These are phyloP conservation scores for Toxotes jaculatrix DNA, from an alignment of 2,113 vertebrate genomes.

Conservation along the genomic window DNA sequence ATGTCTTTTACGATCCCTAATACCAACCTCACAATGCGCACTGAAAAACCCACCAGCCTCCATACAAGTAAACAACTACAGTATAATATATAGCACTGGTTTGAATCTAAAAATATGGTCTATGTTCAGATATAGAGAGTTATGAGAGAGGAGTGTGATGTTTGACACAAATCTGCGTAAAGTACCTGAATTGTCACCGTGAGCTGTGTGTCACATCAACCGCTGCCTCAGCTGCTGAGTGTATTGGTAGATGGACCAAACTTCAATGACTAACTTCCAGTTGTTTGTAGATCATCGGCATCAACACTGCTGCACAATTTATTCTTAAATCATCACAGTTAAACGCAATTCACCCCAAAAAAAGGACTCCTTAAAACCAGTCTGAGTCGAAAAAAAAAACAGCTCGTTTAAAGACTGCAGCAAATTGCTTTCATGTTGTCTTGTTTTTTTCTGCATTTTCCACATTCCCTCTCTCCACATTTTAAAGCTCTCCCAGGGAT, in stretches of 20 bases:
- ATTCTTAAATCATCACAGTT: background rate
- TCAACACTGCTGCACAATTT: background rate
- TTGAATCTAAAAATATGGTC: background rate
- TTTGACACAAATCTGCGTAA: no score
- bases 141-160: no score
- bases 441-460: conserved; percentile 10
- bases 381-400: background rate
- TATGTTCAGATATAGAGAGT: no score
- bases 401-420: background rate
- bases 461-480: conserved; percentile 33
- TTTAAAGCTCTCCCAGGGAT: conserved; percentile 12
- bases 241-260: no score
- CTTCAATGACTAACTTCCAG: no score
- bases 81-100: background rate
- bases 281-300: no score
- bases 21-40: background rate
- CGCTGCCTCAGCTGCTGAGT: no score
- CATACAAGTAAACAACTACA: no score
- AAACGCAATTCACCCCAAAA: background rate
- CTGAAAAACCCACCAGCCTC: background rate
- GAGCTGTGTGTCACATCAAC: no score
- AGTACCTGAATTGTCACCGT: no score
- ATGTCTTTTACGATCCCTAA: background rate
- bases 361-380: background rate
- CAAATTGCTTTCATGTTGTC: conserved; percentile 24